phyloP scores from a whole-genome alignment of 92 coral and sea anemone genomes.

The Anthopleura xanthogrammica region DNA sequence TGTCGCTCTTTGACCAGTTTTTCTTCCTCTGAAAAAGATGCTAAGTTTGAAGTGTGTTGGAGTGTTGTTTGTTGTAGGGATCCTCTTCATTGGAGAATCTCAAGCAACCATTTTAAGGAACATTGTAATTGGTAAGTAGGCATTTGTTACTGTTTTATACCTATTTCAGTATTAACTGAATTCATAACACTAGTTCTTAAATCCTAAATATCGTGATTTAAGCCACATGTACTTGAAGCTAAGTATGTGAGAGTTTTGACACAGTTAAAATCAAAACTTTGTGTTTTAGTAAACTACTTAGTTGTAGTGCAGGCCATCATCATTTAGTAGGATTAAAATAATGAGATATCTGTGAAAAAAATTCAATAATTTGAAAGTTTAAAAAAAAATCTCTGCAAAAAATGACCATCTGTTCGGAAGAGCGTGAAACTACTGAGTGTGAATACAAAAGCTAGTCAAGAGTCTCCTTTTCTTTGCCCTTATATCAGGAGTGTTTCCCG shows the following conservation, averaged over 20 bases:
- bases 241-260: too few relatives aligned
- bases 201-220: too few relatives aligned
- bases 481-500: too few relatives aligned
- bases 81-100: constrained; percentile 6
- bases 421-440: too few relatives aligned
- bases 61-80: constrained; percentile 5
- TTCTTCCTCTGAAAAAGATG: background rate
- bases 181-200: background rate
- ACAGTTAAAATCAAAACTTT: too few relatives aligned
- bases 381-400: too few relatives aligned
- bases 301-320: background rate
- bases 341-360: background rate
- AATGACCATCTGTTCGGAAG: too few relatives aligned
- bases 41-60: background rate
- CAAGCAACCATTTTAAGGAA: constrained; percentile 6
- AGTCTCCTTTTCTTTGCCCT: too few relatives aligned
- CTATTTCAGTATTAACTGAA: background rate
- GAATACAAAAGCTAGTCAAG: too few relatives aligned
- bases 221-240: too few relatives aligned
- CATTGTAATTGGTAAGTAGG: constrained; percentile 15
- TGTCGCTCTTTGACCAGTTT: background rate
- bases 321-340: background rate
- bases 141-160: background rate
- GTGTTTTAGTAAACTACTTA: background rate
- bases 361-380: too few relatives aligned